These are phyloP conservation scores for Phrynocephalus guinanensis DNA, from an alignment of 2,797 vertebrate species.

Conservation along the genomic window DNA sequence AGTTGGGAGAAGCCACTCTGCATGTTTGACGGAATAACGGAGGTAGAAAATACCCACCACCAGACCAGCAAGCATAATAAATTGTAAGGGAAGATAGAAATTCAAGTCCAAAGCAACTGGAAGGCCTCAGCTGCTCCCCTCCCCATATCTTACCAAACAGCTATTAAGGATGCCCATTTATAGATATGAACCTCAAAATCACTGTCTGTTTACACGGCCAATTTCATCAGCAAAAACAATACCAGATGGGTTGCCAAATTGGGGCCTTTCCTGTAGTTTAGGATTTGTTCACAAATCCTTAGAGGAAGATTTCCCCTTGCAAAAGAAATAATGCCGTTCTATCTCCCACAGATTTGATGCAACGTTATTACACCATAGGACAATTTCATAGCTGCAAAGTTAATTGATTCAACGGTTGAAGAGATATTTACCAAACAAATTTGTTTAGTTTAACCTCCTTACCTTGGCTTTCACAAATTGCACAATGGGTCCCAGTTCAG, in stretches of 20 bases:
- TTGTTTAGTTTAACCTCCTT: slow-evolving; percentile 68
- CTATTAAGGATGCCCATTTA: background rate
- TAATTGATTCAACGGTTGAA: slow-evolving; percentile 59
- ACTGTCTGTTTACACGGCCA: background rate
- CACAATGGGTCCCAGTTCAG: slow-evolving; percentile 93
- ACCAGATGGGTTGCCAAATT: background rate
- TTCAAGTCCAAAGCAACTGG: no score
- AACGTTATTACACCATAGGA: slow-evolving; percentile 11
- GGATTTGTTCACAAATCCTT: slow-evolving; percentile 16
- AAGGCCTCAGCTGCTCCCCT: no score
- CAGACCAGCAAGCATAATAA: no score
- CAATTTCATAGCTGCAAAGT: slow-evolving; percentile 56
- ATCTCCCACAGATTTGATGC: slow-evolving; percentile 4
- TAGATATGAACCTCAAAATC: background rate
- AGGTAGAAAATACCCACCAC: background rate
- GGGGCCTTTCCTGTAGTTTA: background rate
- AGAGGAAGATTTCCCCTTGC: slow-evolving; percentile 15
- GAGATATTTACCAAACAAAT: slow-evolving; percentile 54
- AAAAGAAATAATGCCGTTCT: slow-evolving; percentile 6
- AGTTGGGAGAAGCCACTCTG: no score
- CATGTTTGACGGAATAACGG: no score
- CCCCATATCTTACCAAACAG: background rate
- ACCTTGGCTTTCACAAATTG: slow-evolving; percentile 90
- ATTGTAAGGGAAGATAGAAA: background rate
- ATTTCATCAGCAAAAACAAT: background rate